A percentile compares a stretch with the other conserved stretches of the same genome.
phyloP scores from a whole-genome alignment of 2,113 vertebrate genomes.

The Pelodiscus sinensis region DNA sequence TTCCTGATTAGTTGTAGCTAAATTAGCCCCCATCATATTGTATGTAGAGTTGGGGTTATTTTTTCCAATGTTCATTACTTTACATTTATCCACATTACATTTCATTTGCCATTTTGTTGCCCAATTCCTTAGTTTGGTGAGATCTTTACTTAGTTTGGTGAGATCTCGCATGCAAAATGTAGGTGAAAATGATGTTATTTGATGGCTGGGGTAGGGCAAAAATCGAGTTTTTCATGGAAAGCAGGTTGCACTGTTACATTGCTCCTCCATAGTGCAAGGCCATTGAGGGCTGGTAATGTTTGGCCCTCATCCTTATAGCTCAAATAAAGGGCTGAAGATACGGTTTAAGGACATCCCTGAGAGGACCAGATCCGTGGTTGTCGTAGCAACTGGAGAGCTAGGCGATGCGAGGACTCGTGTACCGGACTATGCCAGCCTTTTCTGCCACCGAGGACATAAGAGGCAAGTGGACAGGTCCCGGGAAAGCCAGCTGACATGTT shows the following conservation, averaged over 20 bases:
- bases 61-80: no score
- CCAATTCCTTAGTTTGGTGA: no score
- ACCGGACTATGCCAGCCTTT: neutral
- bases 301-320: neutral
- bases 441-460: neutral
- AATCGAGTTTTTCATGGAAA: neutral
- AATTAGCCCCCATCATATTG: no score
- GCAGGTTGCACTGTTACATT: neutral
- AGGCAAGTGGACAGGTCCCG: neutral
- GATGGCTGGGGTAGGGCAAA: neutral
- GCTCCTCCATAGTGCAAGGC: neutral
- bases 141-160: no score
- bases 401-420: neutral
- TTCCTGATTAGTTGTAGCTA: no score
- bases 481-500: neutral
- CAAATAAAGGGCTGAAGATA: neutral
- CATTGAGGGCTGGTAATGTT: neutral
- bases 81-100: no score
- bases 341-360: neutral
- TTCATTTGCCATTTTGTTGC: no score
- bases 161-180: neutral
- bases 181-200: neutral
- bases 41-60: no score
- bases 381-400: neutral
- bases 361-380: neutral